Percentiles rank a stretch among this genome's conserved stretches.
Evolutionary conservation across 2,113 vertebrate species (phyloP).

Genomic region (Gymnorhina tibicen): DNA sequence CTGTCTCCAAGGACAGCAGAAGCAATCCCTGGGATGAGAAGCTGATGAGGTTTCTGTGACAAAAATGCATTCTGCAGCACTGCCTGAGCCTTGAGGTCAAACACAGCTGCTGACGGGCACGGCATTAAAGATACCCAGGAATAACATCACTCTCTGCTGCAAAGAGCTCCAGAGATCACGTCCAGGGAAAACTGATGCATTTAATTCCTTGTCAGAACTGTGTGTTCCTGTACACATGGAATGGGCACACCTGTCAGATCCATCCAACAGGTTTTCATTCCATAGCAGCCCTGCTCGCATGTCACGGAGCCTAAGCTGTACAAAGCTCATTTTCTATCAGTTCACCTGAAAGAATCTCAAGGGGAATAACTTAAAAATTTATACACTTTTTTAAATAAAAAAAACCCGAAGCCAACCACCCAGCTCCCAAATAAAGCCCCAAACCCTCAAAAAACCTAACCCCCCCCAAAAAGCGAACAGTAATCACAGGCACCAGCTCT

Average conservation of each 20-base stretch:
- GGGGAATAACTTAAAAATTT: neutral
- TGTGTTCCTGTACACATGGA: neutral
- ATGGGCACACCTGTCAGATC: neutral
- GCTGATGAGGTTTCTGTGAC: neutral
- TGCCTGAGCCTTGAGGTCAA: neutral
- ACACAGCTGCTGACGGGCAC: neutral
- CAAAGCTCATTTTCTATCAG: neutral
- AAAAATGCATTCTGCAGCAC: neutral
- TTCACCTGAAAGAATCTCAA: neutral
- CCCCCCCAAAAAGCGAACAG: neutral
- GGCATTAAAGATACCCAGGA: neutral
- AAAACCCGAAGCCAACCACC: rapidly evolving
- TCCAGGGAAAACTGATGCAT: neutral
- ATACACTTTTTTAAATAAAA: no score
- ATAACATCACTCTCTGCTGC: neutral
- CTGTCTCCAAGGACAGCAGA: neutral
- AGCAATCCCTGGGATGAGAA: neutral
- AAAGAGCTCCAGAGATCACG: neutral
- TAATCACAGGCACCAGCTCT: neutral
- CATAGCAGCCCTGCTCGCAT: rapidly evolving
- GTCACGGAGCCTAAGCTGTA: rapidly evolving
- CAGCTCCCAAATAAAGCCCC: no score
- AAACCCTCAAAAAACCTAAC: neutral
- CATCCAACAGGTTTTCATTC: neutral
- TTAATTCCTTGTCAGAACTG: neutral